These are phyloP conservation scores for Baryphthengus martii DNA, from an alignment of 2,113 vertebrate genomes.

Conservation along the genomic window DNA sequence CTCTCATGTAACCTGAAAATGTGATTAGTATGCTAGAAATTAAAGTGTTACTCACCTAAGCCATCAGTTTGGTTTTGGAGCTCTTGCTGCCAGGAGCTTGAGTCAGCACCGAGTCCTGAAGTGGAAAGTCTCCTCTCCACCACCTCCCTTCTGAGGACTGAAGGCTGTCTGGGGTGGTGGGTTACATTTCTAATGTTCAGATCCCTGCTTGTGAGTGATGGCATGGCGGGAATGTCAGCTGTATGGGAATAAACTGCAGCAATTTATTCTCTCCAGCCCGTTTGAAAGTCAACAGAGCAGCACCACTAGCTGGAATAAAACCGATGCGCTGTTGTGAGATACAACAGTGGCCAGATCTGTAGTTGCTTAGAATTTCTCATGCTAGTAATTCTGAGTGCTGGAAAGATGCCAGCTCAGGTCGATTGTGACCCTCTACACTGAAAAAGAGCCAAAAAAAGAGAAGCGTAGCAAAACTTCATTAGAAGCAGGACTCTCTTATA, in stretches of 20 bases:
- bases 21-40: slow-evolving; percentile 11
- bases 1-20: background rate
- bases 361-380: background rate
- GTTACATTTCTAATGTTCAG: slow-evolving; percentile 48
- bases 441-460: background rate
- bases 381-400: background rate
- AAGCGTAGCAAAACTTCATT: background rate
- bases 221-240: slow-evolving; percentile 68
- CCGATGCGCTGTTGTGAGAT: background rate
- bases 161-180: slow-evolving; percentile 52
- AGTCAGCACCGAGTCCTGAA: background rate
- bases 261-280: slow-evolving; percentile 34
- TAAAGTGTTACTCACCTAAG: slow-evolving; percentile 50
- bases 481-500: background rate
- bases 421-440: background rate
- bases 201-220: slow-evolving; percentile 59
- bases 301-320: background rate
- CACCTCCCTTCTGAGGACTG: background rate
- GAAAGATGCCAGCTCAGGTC: slow-evolving; percentile 6
- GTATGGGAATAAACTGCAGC: slow-evolving; percentile 53
- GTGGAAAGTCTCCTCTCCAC: slow-evolving; percentile 2
- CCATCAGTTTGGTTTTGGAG: background rate
- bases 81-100: slow-evolving; percentile 16
- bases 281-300: slow-evolving; percentile 2
- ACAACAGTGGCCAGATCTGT: background rate